Evolutionary conservation across 1,140 invertebrate species (phyloP).

Genomic region (Lamellibrachia luymesi): DNA sequence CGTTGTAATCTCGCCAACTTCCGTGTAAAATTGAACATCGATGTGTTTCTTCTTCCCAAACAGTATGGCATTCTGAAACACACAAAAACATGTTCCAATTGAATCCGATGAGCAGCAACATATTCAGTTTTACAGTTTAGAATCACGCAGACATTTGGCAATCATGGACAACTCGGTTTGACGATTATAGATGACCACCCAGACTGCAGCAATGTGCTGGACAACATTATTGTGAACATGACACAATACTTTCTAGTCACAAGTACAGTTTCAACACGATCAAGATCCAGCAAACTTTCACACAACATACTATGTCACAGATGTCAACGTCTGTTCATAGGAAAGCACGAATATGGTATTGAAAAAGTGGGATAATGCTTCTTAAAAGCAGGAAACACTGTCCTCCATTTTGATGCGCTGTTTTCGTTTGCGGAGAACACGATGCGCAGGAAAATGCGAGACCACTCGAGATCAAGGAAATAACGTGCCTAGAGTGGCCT

Average conservation of each 20-base stretch:
- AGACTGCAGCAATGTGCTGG: too few species aligned
- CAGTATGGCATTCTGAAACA: constrained; percentile 86
- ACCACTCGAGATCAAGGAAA: not conserved
- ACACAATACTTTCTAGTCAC: not conserved
- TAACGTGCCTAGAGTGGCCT: too few species aligned
- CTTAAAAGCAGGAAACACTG: too few species aligned
- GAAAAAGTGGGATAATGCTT: too few species aligned
- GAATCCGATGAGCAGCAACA: constrained; percentile 20
- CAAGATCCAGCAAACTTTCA: not conserved
- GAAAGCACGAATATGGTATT: too few species aligned
- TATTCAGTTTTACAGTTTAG: not conserved
- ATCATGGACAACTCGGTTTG: too few species aligned
- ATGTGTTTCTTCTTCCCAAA: constrained; percentile 99
- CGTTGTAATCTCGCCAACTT: constrained; percentile 99
- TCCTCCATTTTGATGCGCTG: too few species aligned
- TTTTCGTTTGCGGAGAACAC: too few species aligned
- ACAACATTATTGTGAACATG: not conserved
- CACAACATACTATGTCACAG: too few species aligned
- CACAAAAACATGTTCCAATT: not conserved
- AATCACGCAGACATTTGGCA: not conserved
- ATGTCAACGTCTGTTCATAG: too few species aligned
- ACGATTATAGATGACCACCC: too few species aligned
- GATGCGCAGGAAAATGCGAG: not conserved
- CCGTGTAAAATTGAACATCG: constrained; percentile 99
- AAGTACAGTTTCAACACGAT: not conserved